phyloP scores from a whole-genome alignment of 1,140 invertebrate species.

The Aphelinus atriplicis region DNA sequence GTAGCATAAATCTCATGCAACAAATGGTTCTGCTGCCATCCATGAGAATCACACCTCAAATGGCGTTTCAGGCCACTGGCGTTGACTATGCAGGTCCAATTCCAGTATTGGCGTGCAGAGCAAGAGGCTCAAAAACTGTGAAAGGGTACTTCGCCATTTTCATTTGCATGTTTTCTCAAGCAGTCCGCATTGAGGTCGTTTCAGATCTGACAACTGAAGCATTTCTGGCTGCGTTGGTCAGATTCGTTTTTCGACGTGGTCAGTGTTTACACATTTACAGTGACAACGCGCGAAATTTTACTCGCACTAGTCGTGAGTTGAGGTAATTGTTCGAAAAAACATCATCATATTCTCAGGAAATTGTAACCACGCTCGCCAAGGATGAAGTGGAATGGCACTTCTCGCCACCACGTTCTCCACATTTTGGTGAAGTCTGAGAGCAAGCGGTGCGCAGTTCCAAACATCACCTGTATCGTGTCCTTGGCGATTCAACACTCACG shows the following conservation, averaged over 20 bases:
- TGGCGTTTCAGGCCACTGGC: constrained; percentile 37
- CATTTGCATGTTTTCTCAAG: constrained; percentile 44
- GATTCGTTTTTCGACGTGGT: constrained; percentile 23
- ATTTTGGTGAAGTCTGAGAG: constrained; percentile 14
- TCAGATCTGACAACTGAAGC: constrained; percentile 39
- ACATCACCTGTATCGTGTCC: constrained; percentile 33
- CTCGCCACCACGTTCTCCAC: constrained; percentile 33
- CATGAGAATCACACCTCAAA: constrained; percentile 23
- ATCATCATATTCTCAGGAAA: neutral
- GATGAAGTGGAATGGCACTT: constrained; percentile 43
- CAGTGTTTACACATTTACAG: constrained; percentile 1
- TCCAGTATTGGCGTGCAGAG: constrained; percentile 20
- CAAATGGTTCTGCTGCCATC: constrained; percentile 42
- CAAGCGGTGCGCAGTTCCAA: constrained; percentile 31
- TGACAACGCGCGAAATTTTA: constrained; percentile 30
- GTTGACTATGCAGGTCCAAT: constrained; percentile 44
- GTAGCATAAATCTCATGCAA: neutral
- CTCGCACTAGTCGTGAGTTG: constrained; percentile 25
- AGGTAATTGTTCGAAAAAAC: neutral
- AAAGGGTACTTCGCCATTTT: constrained; percentile 40
- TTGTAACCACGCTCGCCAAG: neutral
- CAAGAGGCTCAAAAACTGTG: constrained; percentile 6
- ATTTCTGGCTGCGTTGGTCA: constrained; percentile 40
- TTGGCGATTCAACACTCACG: constrained; percentile 35
- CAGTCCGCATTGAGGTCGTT: constrained; percentile 49